Percentiles rank a stretch among this genome's conserved stretches.
Evolutionary conservation across 2,113 vertebrate genomes (phyloP).

Genomic region (Motacilla alba): DNA sequence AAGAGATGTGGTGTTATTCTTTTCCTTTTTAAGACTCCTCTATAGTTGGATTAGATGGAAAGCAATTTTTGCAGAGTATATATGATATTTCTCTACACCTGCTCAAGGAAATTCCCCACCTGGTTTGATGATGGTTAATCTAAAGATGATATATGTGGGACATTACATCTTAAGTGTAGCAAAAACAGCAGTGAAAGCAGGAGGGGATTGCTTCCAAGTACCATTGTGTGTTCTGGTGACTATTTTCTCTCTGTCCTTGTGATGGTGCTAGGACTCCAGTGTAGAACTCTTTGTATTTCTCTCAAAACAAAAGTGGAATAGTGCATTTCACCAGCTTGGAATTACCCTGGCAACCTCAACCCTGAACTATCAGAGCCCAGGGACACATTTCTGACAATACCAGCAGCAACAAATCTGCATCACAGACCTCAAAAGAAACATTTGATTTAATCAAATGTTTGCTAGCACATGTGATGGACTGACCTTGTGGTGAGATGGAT

Average conservation of each 20-base stretch:
- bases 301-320: rapidly evolving
- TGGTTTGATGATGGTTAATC: not conserved
- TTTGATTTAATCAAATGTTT: not conserved
- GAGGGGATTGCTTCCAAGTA: not conserved
- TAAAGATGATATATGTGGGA: not conserved
- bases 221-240: not conserved
- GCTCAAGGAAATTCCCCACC: not conserved
- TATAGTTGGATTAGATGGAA: not conserved
- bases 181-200: not conserved
- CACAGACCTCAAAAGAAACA: not conserved
- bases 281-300: not conserved
- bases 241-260: not conserved
- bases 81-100: not conserved
- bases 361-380: not conserved
- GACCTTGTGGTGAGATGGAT: not conserved
- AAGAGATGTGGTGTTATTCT: not conserved
- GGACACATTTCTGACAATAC: not conserved
- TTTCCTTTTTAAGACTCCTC: not conserved
- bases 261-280: not conserved
- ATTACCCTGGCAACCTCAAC: not conserved
- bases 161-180: not conserved
- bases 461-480: not conserved
- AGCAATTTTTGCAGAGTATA: not conserved
- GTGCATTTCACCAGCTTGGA: rapidly evolving
- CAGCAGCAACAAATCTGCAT: rapidly evolving